Evolutionary conservation across 2,797 vertebrate species (phyloP).

Genomic region (Urocyon cinereoargenteus): DNA sequence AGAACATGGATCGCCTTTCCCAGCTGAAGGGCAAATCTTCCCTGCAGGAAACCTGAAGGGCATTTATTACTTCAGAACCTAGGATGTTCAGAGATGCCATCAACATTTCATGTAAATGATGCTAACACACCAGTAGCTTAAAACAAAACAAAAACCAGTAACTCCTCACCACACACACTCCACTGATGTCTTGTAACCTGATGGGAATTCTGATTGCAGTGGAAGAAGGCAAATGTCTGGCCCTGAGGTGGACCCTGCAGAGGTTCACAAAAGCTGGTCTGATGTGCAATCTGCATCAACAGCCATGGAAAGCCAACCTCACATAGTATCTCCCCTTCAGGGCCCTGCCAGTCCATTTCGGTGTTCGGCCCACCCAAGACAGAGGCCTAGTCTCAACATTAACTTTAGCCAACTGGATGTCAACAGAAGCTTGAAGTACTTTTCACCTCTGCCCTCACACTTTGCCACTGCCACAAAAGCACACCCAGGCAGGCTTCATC

Average conservation of each 20-base stretch:
- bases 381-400: not conserved
- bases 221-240: not conserved
- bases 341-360: not conserved
- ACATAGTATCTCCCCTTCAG: too few relatives aligned
- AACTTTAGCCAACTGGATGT: not conserved
- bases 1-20: not conserved
- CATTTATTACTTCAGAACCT: not conserved
- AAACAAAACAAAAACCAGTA: not conserved
- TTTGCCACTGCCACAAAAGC: not conserved
- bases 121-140: not conserved
- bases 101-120: not conserved
- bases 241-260: accelerated
- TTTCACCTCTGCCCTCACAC: not conserved
- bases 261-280: not conserved
- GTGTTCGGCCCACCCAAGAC: not conserved
- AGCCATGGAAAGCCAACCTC: not conserved
- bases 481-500: too few relatives aligned
- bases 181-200: too few relatives aligned
- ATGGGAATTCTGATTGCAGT: not conserved
- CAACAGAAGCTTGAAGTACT: not conserved
- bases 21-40: not conserved
- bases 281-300: accelerated
- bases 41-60: not conserved
- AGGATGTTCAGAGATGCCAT: not conserved
- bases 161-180: not conserved